Base-by-base conservation (phyloP, 92 coral and sea anemone species). In the Paramuricea clavata region DNA sequence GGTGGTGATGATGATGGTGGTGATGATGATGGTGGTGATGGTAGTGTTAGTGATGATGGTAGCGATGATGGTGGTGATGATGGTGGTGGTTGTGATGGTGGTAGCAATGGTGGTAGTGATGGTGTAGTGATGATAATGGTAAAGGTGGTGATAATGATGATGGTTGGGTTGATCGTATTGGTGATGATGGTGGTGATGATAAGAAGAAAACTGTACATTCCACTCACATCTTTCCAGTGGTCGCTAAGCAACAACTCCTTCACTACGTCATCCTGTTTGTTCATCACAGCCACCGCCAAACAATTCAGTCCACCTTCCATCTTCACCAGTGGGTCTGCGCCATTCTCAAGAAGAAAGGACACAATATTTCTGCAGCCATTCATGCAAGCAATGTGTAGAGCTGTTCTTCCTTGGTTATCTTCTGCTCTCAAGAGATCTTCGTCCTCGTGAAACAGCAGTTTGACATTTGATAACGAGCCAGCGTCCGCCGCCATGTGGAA, bases 11-110 rank as follows among this genome's bases (percentile, higher is more conserved):
- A 6, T 64, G 71, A 6, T 64, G 71, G 19, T 16, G 71, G 12
- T 64, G 71, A 64, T 64, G 71, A 64, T 64, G 71, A 64, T 64
- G 71, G 12, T 64, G 71, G 12, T 64, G 71, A 64, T 64, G 71
- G 12, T 64, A n/a, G 12, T 64, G 71, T 3, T 64, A n/a, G 12
- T 64, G 71, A 64, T 64, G 71, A 64, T 64, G 71, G 12, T 64
- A 15, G 12, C 12, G 23, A 64, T 15, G 71, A 64, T 64, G 71
- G 12, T 64, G 23, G 12, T 16, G 71, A 64, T 64, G 71, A 47
- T 47, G 16, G 10, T 47, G 52, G 10, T 47, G 16, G 10, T 47
- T 60, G 25, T 74, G 59, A 74, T 74, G 81, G 36, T 36, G 59
- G 36, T 6, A 60, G 5, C 36, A 60, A 47, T 47, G 52, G 10